Percentiles rank a stretch among this genome's conserved stretches.
Evolutionary conservation across 2,113 vertebrate genomes (phyloP).

Genomic region (Tachysurus vachellii): DNA sequence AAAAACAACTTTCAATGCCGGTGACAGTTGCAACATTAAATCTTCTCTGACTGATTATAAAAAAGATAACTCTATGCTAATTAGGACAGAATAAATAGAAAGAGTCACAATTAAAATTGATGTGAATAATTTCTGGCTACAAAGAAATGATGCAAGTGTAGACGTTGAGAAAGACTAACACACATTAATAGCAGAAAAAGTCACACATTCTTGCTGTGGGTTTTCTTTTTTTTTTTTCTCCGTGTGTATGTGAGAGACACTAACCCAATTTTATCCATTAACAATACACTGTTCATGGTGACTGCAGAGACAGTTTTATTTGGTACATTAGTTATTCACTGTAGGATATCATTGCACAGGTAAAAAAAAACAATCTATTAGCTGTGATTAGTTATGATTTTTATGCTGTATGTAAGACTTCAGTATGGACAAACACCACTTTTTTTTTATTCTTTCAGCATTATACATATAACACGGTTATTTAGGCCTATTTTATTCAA

Average conservation of each 20-base stretch:
- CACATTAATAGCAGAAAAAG: background rate
- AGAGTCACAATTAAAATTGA: background rate
- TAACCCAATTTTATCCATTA: conserved; percentile 20
- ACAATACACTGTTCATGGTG: conserved; percentile 26
- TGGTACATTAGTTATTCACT: conserved; percentile 52
- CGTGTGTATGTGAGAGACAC: background rate
- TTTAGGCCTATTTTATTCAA: conserved; percentile 33
- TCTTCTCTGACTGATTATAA: background rate
- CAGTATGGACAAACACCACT: conserved; percentile 43
- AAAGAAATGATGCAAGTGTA: background rate
- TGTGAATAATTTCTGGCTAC: background rate
- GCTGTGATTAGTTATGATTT: conserved; percentile 45
- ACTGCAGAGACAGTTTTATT: conserved; percentile 40
- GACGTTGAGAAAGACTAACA: background rate
- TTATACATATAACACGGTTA: conserved; percentile 40
- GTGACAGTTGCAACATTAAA: background rate
- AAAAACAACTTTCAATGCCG: background rate
- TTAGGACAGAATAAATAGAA: background rate
- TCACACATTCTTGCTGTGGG: background rate
- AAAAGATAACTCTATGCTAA: background rate
- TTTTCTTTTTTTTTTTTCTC: background rate
- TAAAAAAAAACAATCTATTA: conserved; percentile 53
- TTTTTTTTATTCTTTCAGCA: conserved; percentile 29
- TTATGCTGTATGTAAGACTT: conserved; percentile 50
- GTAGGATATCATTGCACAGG: conserved; percentile 51